Evolutionary conservation across 2,113 vertebrate genomes (phyloP).

Genomic region (Erpornis zantholeuca): DNA sequence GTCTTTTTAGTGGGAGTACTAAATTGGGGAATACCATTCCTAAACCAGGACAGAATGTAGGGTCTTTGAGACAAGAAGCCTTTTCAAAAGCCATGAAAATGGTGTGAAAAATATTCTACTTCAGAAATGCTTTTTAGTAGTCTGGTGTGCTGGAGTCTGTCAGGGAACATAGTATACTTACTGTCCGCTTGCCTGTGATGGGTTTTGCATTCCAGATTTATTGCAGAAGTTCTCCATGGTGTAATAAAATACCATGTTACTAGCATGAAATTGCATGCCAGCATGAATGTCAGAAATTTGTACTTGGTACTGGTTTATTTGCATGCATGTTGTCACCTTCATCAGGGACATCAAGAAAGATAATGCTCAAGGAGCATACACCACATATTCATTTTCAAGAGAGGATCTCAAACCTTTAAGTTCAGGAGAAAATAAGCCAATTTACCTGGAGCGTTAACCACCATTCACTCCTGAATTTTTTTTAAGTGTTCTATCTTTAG

Average conservation of each 20-base stretch:
- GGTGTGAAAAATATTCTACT: neutral
- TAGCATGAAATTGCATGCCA: neutral
- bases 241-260: neutral
- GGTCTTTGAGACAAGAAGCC: neutral
- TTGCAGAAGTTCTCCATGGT: neutral
- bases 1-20: neutral
- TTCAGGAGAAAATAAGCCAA: neutral
- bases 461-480: neutral
- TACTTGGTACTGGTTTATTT: neutral
- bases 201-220: neutral
- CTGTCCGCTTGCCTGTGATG: neutral
- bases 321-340: neutral
- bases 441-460: neutral
- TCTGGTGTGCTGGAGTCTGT: neutral
- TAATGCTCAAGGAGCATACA: neutral
- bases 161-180: neutral
- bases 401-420: neutral
- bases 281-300: neutral
- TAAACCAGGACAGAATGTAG: neutral
- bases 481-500: neutral
- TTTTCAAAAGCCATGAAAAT: neutral
- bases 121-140: neutral
- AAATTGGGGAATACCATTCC: neutral
- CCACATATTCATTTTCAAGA: neutral
- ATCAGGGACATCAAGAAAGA: neutral